Conservation (phyloP, 2,113 vertebrate genomes). For the Drymodes brunneopygia region DNA sequence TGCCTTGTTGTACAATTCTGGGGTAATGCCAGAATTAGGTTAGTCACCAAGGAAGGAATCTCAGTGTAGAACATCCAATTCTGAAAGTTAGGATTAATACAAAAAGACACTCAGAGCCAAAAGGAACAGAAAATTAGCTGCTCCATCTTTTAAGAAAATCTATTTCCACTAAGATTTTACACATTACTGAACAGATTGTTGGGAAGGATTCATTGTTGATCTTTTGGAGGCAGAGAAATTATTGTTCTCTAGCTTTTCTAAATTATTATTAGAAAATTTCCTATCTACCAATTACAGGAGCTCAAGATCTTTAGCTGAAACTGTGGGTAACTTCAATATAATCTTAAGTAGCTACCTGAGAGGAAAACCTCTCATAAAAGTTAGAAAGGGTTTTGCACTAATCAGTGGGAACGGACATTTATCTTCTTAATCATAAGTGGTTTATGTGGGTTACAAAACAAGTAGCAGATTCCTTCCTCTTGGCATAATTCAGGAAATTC, state of each 20-base stretch:
- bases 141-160: neutral
- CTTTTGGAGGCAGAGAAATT: neutral
- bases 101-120: neutral
- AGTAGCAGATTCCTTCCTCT: neutral
- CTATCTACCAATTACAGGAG: neutral
- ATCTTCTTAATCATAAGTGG: neutral
- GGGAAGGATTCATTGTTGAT: neutral
- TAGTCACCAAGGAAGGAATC: slow-evolving; percentile 41
- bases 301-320: neutral
- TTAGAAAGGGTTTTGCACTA: neutral
- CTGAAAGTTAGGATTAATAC: neutral
- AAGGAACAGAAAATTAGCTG: slow-evolving; percentile 26
- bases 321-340: neutral
- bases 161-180: neutral
- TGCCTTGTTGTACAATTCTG: neutral
- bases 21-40: slow-evolving; percentile 27
- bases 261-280: neutral
- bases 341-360: neutral
- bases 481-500: neutral
- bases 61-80: slow-evolving; percentile 23
- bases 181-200: neutral
- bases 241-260: neutral
- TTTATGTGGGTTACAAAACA: neutral
- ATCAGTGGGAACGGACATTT: neutral
- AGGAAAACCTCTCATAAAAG: neutral